Evolutionary conservation across 2,797 vertebrate genomes (phyloP).

Genomic region (Sebastes itinus): DNA sequence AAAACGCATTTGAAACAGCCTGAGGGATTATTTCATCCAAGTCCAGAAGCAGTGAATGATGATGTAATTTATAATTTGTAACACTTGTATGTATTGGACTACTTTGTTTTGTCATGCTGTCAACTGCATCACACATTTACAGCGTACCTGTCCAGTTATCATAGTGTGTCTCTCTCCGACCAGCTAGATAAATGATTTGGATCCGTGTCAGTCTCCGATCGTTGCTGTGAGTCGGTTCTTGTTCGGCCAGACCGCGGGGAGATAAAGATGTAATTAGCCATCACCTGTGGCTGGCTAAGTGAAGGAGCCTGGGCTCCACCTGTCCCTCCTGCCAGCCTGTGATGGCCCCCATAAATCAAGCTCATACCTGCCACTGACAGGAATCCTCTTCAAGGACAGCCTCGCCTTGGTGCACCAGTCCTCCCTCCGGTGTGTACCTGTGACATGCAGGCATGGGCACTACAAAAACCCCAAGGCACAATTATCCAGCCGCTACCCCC

Average conservation of each 20-base stretch:
- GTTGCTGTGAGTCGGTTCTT: conserved; percentile 59
- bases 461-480: conserved; percentile 60
- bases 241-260: conserved; percentile 65
- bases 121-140: conserved; percentile 64
- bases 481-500: conserved; percentile 70
- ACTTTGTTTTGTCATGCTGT: conserved; percentile 65
- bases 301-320: conserved; percentile 69
- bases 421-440: conserved; percentile 56
- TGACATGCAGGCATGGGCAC: conserved; percentile 60
- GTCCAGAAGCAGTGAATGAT: conserved; percentile 62
- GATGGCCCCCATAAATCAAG: conserved; percentile 83
- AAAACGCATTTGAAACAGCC: conserved; percentile 69
- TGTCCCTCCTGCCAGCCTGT: conserved; percentile 73
- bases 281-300: conserved; percentile 77
- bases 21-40: conserved; percentile 59
- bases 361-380: conserved; percentile 80
- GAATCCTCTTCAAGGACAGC: conserved; percentile 82
- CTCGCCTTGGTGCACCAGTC: conserved; percentile 53
- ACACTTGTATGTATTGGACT: conserved; percentile 60
- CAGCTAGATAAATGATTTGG: conserved; percentile 61
- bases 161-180: conserved; percentile 55
- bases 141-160: conserved; percentile 58
- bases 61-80: conserved; percentile 80
- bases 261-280: conserved; percentile 84
- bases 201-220: conserved; percentile 57